Percentiles rank a stretch among this genome's conserved stretches.
phyloP scores from a whole-genome alignment of 2,113 vertebrate genomes.

The Jaculus jaculus region DNA sequence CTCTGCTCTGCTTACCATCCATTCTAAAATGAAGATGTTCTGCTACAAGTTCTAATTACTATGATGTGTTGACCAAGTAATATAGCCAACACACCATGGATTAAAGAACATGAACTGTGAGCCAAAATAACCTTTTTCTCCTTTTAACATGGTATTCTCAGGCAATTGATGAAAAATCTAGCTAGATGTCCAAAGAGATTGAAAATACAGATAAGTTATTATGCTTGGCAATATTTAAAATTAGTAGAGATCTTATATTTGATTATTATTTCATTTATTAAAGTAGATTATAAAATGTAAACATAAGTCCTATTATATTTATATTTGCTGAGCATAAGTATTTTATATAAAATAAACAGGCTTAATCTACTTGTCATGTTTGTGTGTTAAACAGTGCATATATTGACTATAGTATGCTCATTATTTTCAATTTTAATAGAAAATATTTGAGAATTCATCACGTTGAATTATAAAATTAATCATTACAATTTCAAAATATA shows the following conservation, averaged over 20 bases:
- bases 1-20: background rate
- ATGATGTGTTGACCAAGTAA: background rate
- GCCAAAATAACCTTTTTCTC: background rate
- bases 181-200: background rate
- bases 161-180: background rate
- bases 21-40: background rate
- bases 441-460: constrained; percentile 6
- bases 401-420: background rate
- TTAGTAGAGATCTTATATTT: no score
- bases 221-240: no score
- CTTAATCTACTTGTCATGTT: background rate
- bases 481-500: background rate
- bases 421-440: background rate
- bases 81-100: background rate
- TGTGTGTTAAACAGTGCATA: background rate
- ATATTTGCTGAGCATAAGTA: background rate
- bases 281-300: no score
- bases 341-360: background rate
- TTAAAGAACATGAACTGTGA: background rate
- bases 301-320: no score
- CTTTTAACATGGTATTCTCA: background rate
- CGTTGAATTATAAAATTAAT: background rate
- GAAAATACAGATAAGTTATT: no score
- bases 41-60: background rate
- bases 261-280: no score